Evolutionary conservation across 2,797 vertebrate species (phyloP).

Genomic region (Alfaro cultratus): DNA sequence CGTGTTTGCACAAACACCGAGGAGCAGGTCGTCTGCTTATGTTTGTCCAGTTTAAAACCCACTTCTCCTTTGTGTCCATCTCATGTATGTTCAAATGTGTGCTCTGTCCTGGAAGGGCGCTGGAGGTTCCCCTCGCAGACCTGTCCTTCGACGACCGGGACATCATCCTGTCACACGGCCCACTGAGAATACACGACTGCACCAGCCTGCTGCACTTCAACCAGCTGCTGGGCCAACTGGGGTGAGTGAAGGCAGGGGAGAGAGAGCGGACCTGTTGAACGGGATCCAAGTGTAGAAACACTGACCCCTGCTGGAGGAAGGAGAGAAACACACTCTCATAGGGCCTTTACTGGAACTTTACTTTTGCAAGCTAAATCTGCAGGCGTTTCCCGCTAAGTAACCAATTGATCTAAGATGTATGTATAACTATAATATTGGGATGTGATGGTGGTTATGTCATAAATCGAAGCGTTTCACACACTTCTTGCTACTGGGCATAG

Average conservation of each 20-base stretch:
- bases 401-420: not conserved
- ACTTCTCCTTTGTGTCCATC: fast-evolving
- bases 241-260: constrained; percentile 78
- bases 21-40: not conserved
- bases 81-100: not conserved
- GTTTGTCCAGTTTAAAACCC: not conserved
- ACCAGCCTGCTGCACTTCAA: constrained; percentile 91
- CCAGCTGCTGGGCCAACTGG: constrained; percentile 85
- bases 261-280: constrained; percentile 27
- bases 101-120: constrained; percentile 76
- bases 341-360: not conserved
- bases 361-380: not conserved
- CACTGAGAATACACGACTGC: constrained; percentile 83
- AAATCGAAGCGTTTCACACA: not conserved
- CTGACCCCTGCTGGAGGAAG: constrained; percentile 44
- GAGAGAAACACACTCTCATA: constrained; percentile 6
- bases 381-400: not conserved
- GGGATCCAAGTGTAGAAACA: not conserved
- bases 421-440: not conserved
- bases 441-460: not conserved
- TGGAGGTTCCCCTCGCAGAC: constrained; percentile 88
- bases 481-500: not conserved
- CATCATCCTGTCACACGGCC: constrained; percentile 88
- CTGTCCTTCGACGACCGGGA: constrained; percentile 94
- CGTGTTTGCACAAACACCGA: not conserved